phyloP scores from a whole-genome alignment of 2,113 vertebrate species.

The Candoia aspera region DNA sequence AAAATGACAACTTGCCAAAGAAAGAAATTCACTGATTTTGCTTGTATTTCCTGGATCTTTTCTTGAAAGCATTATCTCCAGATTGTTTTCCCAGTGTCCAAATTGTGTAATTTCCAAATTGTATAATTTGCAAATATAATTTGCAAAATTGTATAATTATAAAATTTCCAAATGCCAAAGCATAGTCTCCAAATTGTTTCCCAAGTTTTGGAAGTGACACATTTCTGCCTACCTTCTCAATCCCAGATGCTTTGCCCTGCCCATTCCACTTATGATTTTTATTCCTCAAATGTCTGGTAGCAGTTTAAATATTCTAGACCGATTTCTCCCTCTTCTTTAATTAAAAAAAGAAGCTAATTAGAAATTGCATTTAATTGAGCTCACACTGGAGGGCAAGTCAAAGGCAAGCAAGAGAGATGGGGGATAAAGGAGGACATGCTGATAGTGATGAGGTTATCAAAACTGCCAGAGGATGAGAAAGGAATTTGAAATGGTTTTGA shows the following conservation, averaged over 20 bases:
- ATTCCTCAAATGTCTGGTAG: conserved; percentile 42
- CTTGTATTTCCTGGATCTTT: neutral
- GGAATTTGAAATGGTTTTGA: conserved; percentile 7
- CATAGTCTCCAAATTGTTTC: neutral
- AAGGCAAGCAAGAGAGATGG: conserved; percentile 58
- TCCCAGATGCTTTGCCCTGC: neutral
- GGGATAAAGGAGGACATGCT: conserved; percentile 41
- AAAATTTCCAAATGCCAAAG: neutral
- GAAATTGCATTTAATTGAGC: conserved; percentile 53
- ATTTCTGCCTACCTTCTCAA: neutral
- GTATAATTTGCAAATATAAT: neutral
- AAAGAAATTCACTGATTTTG: neutral
- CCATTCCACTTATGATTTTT: neutral
- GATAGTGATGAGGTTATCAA: conserved; percentile 39
- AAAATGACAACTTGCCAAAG: neutral
- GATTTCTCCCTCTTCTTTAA: conserved; percentile 18
- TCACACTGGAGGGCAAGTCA: conserved; percentile 57
- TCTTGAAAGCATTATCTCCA: neutral
- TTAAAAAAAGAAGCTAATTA: conserved; percentile 62
- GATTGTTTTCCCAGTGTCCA: too few relatives aligned
- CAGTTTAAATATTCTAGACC: conserved; percentile 60
- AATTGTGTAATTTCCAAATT: neutral
- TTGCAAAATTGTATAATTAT: neutral
- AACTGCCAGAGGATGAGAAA: conserved; percentile 12
- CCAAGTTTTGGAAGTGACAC: neutral